These are phyloP conservation scores for Calliopsis andreniformis DNA, from an alignment of 1,140 invertebrate genomes.

Conservation along the genomic window DNA sequence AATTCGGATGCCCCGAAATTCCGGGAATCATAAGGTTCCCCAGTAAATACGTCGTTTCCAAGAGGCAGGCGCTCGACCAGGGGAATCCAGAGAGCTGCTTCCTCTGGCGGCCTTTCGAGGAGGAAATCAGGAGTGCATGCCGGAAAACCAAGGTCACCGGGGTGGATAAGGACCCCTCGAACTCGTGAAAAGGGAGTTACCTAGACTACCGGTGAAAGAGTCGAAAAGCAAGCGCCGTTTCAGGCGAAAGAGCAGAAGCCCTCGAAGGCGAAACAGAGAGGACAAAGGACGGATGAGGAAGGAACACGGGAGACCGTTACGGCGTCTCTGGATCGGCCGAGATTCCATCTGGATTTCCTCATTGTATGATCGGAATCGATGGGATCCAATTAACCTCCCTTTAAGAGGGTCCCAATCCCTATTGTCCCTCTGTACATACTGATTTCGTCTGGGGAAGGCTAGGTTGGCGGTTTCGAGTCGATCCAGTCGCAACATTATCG, in stretches of 20 bases:
- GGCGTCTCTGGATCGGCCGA: constrained; percentile 46
- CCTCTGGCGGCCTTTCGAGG: constrained; percentile 14
- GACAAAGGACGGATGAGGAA: not conserved
- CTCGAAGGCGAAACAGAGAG: constrained; percentile 13
- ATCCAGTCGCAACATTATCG: constrained; percentile 49
- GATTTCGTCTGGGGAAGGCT: constrained; percentile 47
- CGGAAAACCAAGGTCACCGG: constrained; percentile 54
- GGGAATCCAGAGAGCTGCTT: not conserved
- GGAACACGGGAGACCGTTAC: constrained; percentile 56
- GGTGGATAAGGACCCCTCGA: constrained; percentile 53
- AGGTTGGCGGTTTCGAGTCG: constrained; percentile 21
- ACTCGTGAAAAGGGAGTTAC: constrained; percentile 70
- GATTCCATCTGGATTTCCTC: constrained; percentile 65
- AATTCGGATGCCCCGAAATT: constrained; percentile 36
- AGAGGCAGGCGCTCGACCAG: not conserved
- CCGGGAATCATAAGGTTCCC: constrained; percentile 40
- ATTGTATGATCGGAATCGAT: constrained; percentile 73
- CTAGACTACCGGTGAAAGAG: constrained; percentile 68
- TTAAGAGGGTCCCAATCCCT: constrained; percentile 64
- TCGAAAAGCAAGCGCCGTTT: constrained; percentile 16
- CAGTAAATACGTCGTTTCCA: constrained; percentile 30
- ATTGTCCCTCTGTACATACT: constrained; percentile 69
- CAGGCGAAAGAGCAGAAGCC: not conserved
- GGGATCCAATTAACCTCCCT: constrained; percentile 75
- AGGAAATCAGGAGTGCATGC: constrained; percentile 36